Conservation (phyloP, 2,888 invertebrate species). For the Drosophila melanocephala region DNA sequence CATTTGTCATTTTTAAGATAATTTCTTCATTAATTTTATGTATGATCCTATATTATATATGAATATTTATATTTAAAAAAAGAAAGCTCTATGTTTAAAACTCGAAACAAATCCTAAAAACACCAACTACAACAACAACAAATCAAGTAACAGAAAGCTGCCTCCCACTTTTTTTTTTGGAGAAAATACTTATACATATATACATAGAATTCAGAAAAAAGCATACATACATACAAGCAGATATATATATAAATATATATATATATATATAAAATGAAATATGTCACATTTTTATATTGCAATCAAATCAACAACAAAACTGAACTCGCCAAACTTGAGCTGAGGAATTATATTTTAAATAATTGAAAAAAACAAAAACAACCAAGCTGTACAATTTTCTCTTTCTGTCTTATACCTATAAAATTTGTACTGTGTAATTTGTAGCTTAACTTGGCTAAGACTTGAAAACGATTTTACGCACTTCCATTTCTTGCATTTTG, state of each 20-base stretch:
- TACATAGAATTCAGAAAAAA: conserved; percentile 20
- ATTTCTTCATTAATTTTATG: conserved; percentile 65
- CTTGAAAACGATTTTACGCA: conserved; percentile 1
- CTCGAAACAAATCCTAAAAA: conserved; percentile 38
- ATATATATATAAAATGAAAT: conserved; percentile 5
- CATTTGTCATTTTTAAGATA: conserved; percentile 65
- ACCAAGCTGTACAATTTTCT: conserved; percentile 26
- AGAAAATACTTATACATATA: conserved; percentile 8
- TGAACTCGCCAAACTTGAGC: conserved; percentile 11
- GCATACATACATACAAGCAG: conserved; percentile 7
- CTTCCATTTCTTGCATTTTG: conserved; percentile 5
- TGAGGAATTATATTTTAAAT: conserved; percentile 11
- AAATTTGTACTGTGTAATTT: neutral
- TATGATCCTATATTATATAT: conserved; percentile 73
- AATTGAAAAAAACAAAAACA: conserved; percentile 10
- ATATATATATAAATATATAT: conserved; percentile 15
- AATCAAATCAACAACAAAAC: conserved; percentile 34
- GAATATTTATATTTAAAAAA: conserved; percentile 69
- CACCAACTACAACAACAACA: conserved; percentile 27
- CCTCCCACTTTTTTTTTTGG: conserved; percentile 19
- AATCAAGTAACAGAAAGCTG: conserved; percentile 48
- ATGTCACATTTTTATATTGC: conserved; percentile 34
- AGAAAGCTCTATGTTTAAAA: conserved; percentile 55
- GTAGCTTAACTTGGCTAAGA: conserved; percentile 23
- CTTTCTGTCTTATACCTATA: conserved; percentile 5